Percentiles rank a stretch among this genome's conserved stretches.
These are phyloP conservation scores for Drosophila cracens DNA, from an alignment of 2,888 invertebrate species.

Conservation along the genomic window DNA sequence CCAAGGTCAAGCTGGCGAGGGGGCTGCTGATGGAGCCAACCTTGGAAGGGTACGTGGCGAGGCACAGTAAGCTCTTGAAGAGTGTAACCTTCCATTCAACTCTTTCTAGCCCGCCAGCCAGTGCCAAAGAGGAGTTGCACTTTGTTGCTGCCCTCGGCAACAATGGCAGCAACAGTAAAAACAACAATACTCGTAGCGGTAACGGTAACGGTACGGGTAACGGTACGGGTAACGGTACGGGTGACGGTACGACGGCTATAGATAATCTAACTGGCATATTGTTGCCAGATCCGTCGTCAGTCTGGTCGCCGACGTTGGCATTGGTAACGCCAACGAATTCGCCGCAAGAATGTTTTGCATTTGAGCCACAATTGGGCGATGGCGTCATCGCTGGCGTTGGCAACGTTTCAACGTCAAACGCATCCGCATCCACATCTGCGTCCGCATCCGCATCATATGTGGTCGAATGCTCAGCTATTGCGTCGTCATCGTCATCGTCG, in stretches of 20 bases:
- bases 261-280: conserved; percentile 18
- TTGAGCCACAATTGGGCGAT: conserved; percentile 49
- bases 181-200: neutral
- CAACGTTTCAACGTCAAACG: conserved; percentile 52
- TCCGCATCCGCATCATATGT: conserved; percentile 59
- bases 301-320: conserved; percentile 72
- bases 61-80: conserved; percentile 94
- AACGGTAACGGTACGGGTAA: conserved; percentile 20
- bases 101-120: conserved; percentile 91
- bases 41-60: conserved; percentile 94
- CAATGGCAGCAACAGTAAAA: conserved; percentile 17
- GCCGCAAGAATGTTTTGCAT: conserved; percentile 69
- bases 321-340: conserved; percentile 79
- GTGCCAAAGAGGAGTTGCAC: conserved; percentile 81
- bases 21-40: conserved; percentile 92
- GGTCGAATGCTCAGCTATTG: conserved; percentile 62
- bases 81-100: conserved; percentile 96
- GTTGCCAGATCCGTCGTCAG: conserved; percentile 34
- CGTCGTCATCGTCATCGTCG: conserved; percentile 46
- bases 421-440: conserved; percentile 24
- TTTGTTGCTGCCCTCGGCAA: conserved; percentile 51
- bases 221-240: conserved; percentile 17
- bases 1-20: conserved; percentile 76
- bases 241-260: conserved; percentile 5
- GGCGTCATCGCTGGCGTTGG: conserved; percentile 72